phyloP scores from a whole-genome alignment of 2,888 invertebrate species.

The Strigamia crassipes region DNA sequence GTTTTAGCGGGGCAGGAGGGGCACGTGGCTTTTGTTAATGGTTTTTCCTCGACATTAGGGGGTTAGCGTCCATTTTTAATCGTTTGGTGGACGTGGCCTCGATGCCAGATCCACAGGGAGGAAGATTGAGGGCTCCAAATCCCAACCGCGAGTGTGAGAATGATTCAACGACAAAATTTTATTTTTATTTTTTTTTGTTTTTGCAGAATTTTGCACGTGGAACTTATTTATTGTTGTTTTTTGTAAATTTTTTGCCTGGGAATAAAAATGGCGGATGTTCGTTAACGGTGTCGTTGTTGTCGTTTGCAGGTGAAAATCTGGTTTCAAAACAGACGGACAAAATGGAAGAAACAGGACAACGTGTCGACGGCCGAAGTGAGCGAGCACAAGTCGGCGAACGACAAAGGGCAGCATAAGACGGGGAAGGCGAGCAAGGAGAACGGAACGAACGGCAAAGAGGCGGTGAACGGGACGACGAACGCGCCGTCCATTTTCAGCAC shows the following conservation, averaged over 20 bases:
- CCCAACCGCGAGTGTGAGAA: slow-evolving; percentile 30
- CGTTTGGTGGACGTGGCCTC: slow-evolving; percentile 36
- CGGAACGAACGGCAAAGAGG: slow-evolving; percentile 20
- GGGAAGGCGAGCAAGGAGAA: slow-evolving; percentile 14
- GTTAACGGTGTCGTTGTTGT: no score
- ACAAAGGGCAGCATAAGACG: slow-evolving; percentile 19
- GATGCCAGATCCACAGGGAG: slow-evolving; percentile 3
- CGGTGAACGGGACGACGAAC: not conserved
- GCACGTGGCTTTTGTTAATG: not conserved
- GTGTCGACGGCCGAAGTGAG: slow-evolving; percentile 85
- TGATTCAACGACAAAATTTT: not conserved
- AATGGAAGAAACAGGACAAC: slow-evolving; percentile 92
- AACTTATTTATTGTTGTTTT: no score
- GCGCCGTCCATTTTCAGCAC: not conserved
- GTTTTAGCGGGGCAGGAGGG: not conserved
- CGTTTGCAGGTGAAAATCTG: slow-evolving; percentile 82
- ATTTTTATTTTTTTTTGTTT: not conserved
- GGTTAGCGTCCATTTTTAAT: slow-evolving; percentile 31
- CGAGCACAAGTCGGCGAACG: slow-evolving; percentile 69
- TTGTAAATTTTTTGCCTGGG: no score
- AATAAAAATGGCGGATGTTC: no score
- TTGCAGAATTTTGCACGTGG: no score
- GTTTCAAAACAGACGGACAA: slow-evolving; percentile 84
- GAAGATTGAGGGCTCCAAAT: not conserved
- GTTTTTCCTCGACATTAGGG: slow-evolving; percentile 14